A percentile compares a stretch with the other conserved stretches of the same genome.
phyloP scores from a whole-genome alignment of 2,888 invertebrate genomes.

The Willowsia nigromaculata region DNA sequence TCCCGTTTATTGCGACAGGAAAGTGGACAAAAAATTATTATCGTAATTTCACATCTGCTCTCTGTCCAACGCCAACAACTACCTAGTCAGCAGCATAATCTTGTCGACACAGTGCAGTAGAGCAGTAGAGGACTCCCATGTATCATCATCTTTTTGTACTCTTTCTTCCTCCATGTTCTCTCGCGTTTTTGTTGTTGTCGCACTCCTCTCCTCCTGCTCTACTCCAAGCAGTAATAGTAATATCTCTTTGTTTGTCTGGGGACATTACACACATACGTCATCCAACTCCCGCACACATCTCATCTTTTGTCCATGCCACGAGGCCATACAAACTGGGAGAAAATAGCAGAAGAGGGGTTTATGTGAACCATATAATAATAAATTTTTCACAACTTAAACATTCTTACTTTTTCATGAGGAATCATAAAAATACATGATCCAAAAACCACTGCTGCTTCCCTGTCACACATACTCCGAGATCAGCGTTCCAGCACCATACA shows the following conservation, averaged over 20 bases:
- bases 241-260: neutral
- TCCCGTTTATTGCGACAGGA: slow-evolving; percentile 56
- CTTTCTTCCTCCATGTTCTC: neutral
- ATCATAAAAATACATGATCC: slow-evolving; percentile 47
- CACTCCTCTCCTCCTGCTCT: neutral
- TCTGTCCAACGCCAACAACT: slow-evolving; percentile 19
- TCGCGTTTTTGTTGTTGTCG: neutral
- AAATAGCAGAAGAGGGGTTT: neutral
- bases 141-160: slow-evolving; percentile 47
- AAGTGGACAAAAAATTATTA: slow-evolving; percentile 54
- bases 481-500: neutral
- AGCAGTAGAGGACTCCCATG: slow-evolving; percentile 23
- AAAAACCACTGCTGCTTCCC: neutral
- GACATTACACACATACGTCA: neutral
- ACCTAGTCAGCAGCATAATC: slow-evolving; percentile 31
- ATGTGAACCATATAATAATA: slow-evolving; percentile 25
- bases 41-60: slow-evolving; percentile 63
- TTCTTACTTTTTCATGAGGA: slow-evolving; percentile 28
- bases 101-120: slow-evolving; percentile 21
- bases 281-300: neutral
- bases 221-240: neutral
- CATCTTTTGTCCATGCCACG: neutral
- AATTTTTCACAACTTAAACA: slow-evolving; percentile 48
- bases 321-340: neutral
- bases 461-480: neutral